These are phyloP conservation scores for Microcebus griseorufus DNA, from an alignment of 2,113 vertebrate species.

Conservation along the genomic window DNA sequence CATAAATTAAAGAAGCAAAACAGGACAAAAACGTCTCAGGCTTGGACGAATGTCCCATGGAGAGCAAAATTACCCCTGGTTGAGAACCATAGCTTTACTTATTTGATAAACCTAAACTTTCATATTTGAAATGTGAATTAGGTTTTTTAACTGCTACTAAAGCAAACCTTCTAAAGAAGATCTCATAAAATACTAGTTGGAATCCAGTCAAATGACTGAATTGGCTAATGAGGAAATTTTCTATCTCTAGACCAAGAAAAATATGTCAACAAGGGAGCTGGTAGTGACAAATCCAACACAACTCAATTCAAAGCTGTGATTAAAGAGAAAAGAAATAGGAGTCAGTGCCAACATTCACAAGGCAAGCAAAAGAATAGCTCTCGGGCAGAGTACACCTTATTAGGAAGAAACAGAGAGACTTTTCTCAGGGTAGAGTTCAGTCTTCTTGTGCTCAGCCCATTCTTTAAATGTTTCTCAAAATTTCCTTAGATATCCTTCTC, in stretches of 20 bases:
- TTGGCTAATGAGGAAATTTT: not conserved
- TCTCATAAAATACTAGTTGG: not conserved
- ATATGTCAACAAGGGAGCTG: not conserved
- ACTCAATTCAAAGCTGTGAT: not conserved
- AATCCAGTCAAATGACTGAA: not conserved
- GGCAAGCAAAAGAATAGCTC: not conserved
- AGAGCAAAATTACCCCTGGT: not conserved
- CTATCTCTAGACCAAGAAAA: not conserved
- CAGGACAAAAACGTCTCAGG: not conserved
- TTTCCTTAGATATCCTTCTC: not conserved
- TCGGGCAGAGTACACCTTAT: not conserved
- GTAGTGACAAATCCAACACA: not conserved
- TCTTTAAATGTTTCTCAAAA: not conserved
- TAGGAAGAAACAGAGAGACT: not conserved
- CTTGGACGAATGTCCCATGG: not conserved
- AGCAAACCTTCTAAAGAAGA: not conserved
- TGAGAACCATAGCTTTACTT: not conserved
- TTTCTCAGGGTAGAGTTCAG: not conserved
- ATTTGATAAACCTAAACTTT: not conserved
- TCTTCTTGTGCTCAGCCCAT: not conserved
- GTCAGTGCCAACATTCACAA: not conserved
- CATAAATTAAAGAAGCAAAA: too few relatives aligned
- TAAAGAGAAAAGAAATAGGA: not conserved
- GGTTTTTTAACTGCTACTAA: not conserved
- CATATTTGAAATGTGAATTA: not conserved